Evolutionary conservation across 2,888 invertebrate genomes (phyloP).

Genomic region (Cheilosia impressa): DNA sequence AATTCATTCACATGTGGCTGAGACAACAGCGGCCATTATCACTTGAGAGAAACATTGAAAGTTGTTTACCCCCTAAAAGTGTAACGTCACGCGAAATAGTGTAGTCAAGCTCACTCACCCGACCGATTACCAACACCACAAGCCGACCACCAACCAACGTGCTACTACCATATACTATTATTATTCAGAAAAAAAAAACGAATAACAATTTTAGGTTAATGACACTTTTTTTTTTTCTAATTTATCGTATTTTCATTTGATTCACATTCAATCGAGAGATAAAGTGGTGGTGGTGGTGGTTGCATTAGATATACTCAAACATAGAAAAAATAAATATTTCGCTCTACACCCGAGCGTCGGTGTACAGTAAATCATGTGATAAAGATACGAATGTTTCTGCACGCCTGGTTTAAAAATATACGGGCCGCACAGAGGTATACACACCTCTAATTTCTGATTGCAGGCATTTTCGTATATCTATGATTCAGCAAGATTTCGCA

Average conservation of each 20-base stretch:
- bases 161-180: not conserved
- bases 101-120: constrained; percentile 45
- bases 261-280: not conserved
- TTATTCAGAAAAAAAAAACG: constrained; percentile 13
- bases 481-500: constrained; percentile 43
- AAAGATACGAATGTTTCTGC: constrained; percentile 4
- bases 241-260: constrained; percentile 47
- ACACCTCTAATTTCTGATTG: not conserved
- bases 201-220: constrained; percentile 56
- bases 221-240: constrained; percentile 60
- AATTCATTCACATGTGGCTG: constrained; percentile 19
- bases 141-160: constrained; percentile 10
- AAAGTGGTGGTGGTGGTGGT: not conserved
- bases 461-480: constrained; percentile 6
- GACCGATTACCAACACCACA: constrained; percentile 6
- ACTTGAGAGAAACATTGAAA: constrained; percentile 32
- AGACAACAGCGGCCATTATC: constrained; percentile 5
- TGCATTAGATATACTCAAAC: constrained; percentile 30
- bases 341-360: not conserved
- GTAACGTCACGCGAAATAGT: constrained; percentile 54
- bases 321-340: not conserved
- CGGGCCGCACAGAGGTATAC: not conserved
- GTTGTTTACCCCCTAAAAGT: constrained; percentile 55
- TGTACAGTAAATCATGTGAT: constrained; percentile 21
- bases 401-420: constrained; percentile 35